Percentiles rank a stretch among this genome's conserved stretches.
phyloP scores from a whole-genome alignment of 2,888 invertebrate species.

The Cosmia trapezina region DNA sequence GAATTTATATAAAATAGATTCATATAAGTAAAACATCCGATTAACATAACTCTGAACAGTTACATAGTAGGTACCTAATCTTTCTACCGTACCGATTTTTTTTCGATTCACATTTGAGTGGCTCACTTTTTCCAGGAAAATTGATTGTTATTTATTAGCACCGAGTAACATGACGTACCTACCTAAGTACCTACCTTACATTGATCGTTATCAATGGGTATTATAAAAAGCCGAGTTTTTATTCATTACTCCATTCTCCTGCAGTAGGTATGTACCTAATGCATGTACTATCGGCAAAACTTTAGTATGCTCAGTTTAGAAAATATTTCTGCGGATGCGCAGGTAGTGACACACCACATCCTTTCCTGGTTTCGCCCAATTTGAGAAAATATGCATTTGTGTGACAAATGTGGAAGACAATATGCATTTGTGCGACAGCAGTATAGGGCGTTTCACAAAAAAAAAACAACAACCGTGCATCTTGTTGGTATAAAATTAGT shows the following conservation, averaged over 20 bases:
- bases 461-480: no score
- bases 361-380: no score
- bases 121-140: slow-evolving; percentile 33
- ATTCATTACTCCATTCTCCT: not conserved
- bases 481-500: not conserved
- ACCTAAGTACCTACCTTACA: not conserved
- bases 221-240: not conserved
- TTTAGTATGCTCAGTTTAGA: no score
- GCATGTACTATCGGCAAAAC: no score
- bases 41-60: not conserved
- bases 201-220: slow-evolving; percentile 3
- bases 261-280: not conserved
- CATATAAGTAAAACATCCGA: not conserved
- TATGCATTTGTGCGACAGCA: no score
- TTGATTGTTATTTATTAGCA: not conserved
- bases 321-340: no score
- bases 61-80: not conserved
- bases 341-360: no score
- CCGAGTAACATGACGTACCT: not conserved
- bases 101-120: not conserved
- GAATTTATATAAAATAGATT: slow-evolving; percentile 1
- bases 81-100: no score
- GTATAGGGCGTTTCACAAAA: no score
- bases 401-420: no score
- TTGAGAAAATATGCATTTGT: no score